A percentile compares a stretch with the other conserved stretches of the same genome.
These are phyloP conservation scores for Anastrepha obliqua DNA, from an alignment of 1,140 invertebrate species.

Conservation along the genomic window DNA sequence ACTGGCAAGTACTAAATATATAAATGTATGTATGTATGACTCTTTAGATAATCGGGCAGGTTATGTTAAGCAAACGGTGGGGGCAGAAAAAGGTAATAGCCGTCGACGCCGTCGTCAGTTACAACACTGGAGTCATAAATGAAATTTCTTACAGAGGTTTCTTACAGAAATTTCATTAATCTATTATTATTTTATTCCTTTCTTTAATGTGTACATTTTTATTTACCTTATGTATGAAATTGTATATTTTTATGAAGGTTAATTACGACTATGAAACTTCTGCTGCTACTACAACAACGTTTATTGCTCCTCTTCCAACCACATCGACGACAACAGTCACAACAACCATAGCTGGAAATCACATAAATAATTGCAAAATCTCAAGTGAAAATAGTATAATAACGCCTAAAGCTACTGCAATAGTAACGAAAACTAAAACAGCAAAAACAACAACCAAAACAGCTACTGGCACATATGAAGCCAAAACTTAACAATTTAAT, in stretches of 20 bases:
- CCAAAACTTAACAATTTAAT: constrained; percentile 37
- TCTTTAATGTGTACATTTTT: background rate
- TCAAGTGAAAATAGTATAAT: constrained; percentile 26
- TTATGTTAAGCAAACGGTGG: background rate
- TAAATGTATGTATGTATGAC: background rate
- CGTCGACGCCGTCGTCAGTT: background rate
- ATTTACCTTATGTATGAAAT: constrained; percentile 42
- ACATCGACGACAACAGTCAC: constrained; percentile 27
- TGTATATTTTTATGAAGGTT: constrained; percentile 50
- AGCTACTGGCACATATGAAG: background rate
- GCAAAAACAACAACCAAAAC: background rate
- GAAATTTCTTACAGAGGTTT: background rate
- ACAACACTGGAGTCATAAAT: background rate
- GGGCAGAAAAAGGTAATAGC: background rate
- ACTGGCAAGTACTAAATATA: background rate
- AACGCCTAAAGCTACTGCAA: background rate
- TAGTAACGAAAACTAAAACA: background rate
- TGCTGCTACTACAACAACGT: constrained; percentile 44
- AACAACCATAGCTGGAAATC: constrained; percentile 7
- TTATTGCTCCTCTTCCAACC: constrained; percentile 47
- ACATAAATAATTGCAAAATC: constrained; percentile 30
- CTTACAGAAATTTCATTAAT: background rate
- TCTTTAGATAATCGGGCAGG: background rate
- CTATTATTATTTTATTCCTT: background rate
- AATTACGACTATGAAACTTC: constrained; percentile 52